phyloP scores from a whole-genome alignment of 2,113 vertebrate species.

The Ailurus styani region DNA sequence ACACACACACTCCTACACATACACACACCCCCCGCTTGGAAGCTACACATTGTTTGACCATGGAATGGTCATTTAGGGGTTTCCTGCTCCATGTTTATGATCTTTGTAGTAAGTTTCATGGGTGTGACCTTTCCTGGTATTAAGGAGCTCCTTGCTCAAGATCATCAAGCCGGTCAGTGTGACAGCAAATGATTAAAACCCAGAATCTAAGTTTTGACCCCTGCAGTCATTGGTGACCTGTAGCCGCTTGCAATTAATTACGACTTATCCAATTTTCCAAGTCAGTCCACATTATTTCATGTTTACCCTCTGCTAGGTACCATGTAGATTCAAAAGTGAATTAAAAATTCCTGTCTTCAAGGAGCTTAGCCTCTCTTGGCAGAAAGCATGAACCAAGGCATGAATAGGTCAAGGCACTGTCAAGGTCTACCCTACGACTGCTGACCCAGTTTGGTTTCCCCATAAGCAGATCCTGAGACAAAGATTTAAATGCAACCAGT shows the following conservation, averaged over 20 bases:
- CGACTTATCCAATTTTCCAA: neutral
- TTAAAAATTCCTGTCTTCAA: neutral
- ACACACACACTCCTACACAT: accelerated
- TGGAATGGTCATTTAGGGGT: neutral
- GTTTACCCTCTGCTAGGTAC: neutral
- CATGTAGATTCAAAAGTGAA: neutral
- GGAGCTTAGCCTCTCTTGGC: neutral
- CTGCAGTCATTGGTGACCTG: neutral
- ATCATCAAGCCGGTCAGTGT: neutral
- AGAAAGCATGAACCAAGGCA: neutral
- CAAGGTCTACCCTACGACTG: neutral
- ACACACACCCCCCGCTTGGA: accelerated
- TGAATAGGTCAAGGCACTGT: neutral
- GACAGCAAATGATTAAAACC: neutral
- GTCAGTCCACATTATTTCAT: neutral
- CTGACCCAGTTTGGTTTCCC: neutral
- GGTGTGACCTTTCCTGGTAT: neutral
- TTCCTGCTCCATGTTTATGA: neutral
- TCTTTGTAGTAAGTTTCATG: neutral
- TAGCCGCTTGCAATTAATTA: neutral
- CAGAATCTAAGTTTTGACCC: neutral
- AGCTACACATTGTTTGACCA: too few relatives aligned
- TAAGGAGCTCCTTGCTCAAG: neutral
- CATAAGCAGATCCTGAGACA: neutral
- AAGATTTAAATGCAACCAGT: neutral